Evolutionary conservation across 1,140 invertebrate genomes (phyloP).

Genomic region (Cherax destructor): DNA sequence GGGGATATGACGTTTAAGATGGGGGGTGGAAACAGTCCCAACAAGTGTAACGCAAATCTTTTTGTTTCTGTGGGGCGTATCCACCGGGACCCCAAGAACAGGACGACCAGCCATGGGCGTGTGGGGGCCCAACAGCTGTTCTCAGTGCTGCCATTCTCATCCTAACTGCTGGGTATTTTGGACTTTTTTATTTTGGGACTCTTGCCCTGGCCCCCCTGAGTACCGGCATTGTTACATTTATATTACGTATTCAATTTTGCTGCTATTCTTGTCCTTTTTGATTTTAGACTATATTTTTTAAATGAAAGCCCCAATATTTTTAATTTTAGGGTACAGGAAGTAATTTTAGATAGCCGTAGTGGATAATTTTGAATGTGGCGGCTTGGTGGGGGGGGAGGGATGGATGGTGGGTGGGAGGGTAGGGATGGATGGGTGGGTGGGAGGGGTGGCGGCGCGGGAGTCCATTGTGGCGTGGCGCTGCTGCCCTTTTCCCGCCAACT

Average conservation of each 20-base stretch:
- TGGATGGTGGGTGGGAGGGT: background rate
- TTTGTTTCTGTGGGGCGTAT: conserved; percentile 98
- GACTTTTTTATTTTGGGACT: conserved; percentile 22
- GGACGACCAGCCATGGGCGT: conserved; percentile 98
- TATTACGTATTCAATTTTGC: no score
- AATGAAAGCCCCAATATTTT: no score
- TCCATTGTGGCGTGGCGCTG: conserved; percentile 41
- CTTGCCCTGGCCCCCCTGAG: conserved; percentile 6
- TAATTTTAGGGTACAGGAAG: no score
- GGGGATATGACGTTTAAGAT: conserved; percentile 55
- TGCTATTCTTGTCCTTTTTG: no score
- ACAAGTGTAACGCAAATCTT: conserved; percentile 33
- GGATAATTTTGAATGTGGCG: no score
- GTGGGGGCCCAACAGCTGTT: conserved; percentile 98
- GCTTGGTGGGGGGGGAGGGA: no score
- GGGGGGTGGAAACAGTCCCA: conserved; percentile 46
- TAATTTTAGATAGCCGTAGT: no score
- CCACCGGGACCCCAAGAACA: conserved; percentile 98
- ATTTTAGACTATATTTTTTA: no score
- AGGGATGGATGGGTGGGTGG: no score
- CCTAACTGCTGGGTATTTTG: conserved; percentile 93
- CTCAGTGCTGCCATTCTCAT: conserved; percentile 99
- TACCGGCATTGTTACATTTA: background rate
- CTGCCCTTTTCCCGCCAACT: conserved; percentile 5
- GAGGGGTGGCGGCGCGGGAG: conserved; percentile 6